Base-by-base conservation (phyloP, 2,113 vertebrate species). In the Neodontobutis hainanensis region DNA sequence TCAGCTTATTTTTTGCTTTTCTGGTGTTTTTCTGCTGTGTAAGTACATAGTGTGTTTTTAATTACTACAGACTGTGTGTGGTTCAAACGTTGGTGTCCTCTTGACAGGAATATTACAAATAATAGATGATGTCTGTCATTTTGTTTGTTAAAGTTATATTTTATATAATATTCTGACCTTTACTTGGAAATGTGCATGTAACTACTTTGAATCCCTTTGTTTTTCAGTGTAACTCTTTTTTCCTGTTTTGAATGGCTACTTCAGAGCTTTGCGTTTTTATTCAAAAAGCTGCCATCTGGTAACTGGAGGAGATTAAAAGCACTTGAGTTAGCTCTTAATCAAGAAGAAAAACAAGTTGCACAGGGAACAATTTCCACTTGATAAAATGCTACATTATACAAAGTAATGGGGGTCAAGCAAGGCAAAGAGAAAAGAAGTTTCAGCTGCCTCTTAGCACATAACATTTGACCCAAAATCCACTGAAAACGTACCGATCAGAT, bases 261-360 rank as follows among this genome's bases (percentile, higher is more conserved):
- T 36, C 65, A 59, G 73, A 74, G 65, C 70, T 73, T 72, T 65
- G 81, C 81, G 83, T 78, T 77, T 62, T 46, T 66, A 32, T 69
- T 79, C 51, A 80, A 87, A 83, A 74, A 50, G 75, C 9, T 80
- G 70, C 78, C 85, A 89, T 85, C 80, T 90, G 87, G 78, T 69
- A 53, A 73, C 15, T 32, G 60, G 11, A 45, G 16, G 73, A 65
- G 77, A 77, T 67, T 55, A 78, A 88, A 27, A 70, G 68, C 57
- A 75, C 57, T 70, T 46, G 35, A 81, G 73, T 59, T 73, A 56
- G 69, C 77, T 75, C 56, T 69, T 82, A 73, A 85, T 87, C 70
- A 53, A 0, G 38, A 62, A 50, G 16, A 53, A 82, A n/a, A 80
- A 76, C 70, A 75, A 82, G 73, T 38, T 51, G 52, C 10, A 42